Percentiles rank a stretch among this genome's conserved stretches.
Evolutionary conservation across 2,888 invertebrate genomes (phyloP).

Genomic region (Piscicola geometra): DNA sequence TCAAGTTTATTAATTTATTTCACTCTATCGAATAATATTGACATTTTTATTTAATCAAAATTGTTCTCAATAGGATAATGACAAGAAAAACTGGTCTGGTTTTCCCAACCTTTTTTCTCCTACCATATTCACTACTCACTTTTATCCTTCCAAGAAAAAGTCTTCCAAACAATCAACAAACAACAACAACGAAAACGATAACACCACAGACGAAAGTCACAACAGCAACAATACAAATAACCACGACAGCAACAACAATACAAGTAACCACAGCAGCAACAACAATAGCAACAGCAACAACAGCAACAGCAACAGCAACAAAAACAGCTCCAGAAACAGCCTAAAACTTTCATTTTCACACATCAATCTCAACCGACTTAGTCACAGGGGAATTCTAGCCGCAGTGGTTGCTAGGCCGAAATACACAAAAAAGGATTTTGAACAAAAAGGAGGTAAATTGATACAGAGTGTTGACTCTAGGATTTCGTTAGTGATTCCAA

Average conservation of each 20-base stretch:
- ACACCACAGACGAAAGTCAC: background rate
- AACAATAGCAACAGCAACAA: too few species aligned
- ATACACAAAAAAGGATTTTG: background rate
- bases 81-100: background rate
- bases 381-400: background rate
- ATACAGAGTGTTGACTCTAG: slow-evolving; percentile 2
- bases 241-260: too few species aligned
- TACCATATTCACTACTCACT: too few species aligned
- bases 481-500: background rate
- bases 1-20: background rate
- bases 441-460: background rate
- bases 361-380: background rate
- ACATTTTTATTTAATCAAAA: background rate
- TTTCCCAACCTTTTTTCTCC: too few species aligned
- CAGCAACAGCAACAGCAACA: too few species aligned
- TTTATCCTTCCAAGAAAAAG: too few species aligned
- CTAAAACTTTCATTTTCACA: background rate
- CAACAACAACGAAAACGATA: too few species aligned
- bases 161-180: too few species aligned
- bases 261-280: too few species aligned
- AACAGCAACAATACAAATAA: too few species aligned
- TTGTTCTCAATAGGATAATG: background rate
- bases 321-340: too few species aligned
- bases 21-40: background rate
- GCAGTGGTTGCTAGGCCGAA: background rate